Conservation (phyloP, 2,797 vertebrate species). For the Cheirogaleus major region DNA sequence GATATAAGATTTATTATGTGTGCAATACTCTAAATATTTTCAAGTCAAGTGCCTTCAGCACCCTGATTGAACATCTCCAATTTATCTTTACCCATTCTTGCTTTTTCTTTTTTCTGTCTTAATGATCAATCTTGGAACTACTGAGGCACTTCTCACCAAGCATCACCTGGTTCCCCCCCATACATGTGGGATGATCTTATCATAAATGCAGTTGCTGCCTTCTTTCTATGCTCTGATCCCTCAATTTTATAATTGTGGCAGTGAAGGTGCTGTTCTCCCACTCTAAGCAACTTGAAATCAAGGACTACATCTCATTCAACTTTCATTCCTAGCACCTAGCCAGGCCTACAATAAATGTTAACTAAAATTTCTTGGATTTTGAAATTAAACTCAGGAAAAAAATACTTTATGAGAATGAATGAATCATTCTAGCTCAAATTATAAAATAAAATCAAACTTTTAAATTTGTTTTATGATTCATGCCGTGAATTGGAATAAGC, state of each 20-base stretch:
- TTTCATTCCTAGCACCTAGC: neutral
- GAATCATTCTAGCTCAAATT: neutral
- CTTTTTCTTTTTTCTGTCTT: neutral
- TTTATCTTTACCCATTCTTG: neutral
- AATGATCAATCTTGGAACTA: neutral
- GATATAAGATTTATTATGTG: neutral
- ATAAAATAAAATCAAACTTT: conserved; percentile 14
- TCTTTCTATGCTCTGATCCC: neutral
- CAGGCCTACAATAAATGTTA: neutral
- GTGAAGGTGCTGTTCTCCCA: neutral
- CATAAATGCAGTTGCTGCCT: neutral
- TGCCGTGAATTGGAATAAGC: neutral
- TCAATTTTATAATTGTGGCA: neutral
- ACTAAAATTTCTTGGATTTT: neutral
- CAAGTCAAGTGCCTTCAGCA: neutral
- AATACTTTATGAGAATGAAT: neutral
- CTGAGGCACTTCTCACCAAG: neutral
- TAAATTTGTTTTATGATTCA: neutral
- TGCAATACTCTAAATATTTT: neutral
- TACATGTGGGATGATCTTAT: neutral
- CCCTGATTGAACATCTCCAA: neutral
- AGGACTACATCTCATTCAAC: neutral
- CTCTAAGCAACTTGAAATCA: neutral
- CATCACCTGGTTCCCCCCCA: neutral
- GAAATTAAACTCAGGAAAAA: neutral